These are phyloP conservation scores for Pyrocoelia pectoralis DNA, from an alignment of 2,888 invertebrate species.

Conservation along the genomic window DNA sequence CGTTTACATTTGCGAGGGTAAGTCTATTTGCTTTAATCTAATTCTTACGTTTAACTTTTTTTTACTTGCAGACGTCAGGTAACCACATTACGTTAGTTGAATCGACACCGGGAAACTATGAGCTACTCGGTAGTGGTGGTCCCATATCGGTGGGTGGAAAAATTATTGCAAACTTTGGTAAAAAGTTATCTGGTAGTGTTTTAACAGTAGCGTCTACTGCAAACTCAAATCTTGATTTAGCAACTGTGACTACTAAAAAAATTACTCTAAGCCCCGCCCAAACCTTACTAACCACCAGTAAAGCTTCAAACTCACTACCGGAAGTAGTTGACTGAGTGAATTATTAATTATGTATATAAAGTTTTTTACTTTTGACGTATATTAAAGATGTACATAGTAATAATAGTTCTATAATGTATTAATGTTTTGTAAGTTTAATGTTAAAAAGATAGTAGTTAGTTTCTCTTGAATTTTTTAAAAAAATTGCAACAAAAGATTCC, in stretches of 20 bases:
- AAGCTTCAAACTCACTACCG: too few relatives aligned
- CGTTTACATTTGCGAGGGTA: slow-evolving; percentile 37
- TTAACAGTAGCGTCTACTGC: slow-evolving; percentile 22
- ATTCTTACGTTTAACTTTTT: neutral
- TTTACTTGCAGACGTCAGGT: slow-evolving; percentile 37
- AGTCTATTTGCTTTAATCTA: neutral
- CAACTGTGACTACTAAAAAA: neutral
- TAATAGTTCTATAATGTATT: too few relatives aligned
- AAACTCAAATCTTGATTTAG: slow-evolving; percentile 3
- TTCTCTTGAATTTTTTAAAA: too few relatives aligned
- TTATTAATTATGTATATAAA: too few relatives aligned
- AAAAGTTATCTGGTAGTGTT: slow-evolving; percentile 29
- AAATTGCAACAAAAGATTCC: too few relatives aligned
- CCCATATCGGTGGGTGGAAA: slow-evolving; percentile 38
- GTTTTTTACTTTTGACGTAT: too few relatives aligned
- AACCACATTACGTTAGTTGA: slow-evolving; percentile 52
- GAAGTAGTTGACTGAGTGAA: too few relatives aligned
- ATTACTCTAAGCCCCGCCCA: too few relatives aligned
- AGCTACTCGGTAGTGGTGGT: slow-evolving; percentile 42
- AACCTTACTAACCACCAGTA: too few relatives aligned
- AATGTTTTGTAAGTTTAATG: too few relatives aligned
- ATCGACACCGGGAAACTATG: slow-evolving; percentile 52
- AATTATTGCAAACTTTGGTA: slow-evolving; percentile 23
- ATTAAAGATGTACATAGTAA: too few relatives aligned
- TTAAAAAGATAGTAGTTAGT: too few relatives aligned